These are phyloP conservation scores for Pholis gunnellus DNA, from an alignment of 2,113 vertebrate genomes.

Conservation along the genomic window DNA sequence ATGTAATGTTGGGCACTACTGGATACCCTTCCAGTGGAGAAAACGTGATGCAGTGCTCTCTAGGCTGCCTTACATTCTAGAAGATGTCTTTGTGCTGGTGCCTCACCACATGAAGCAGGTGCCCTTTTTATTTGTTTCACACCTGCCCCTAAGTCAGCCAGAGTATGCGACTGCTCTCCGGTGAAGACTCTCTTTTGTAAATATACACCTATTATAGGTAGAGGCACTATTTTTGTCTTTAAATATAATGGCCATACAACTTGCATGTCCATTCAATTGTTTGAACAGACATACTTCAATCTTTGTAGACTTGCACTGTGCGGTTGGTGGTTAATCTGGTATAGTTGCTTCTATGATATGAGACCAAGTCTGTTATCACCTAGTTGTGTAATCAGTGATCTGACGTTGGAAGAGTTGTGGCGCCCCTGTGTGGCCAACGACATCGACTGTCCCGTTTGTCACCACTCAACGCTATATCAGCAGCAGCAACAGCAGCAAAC, in stretches of 20 bases:
- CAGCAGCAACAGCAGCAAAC: background rate
- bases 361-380: slow-evolving; percentile 20
- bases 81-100: background rate
- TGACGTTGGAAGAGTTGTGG: slow-evolving; percentile 22
- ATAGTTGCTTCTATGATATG: slow-evolving; percentile 39
- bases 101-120: background rate
- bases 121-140: background rate
- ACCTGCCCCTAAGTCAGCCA: background rate
- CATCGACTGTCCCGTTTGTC: background rate
- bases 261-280: background rate
- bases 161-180: background rate
- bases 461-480: background rate
- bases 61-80: background rate
- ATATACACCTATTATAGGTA: background rate
- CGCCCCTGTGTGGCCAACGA: slow-evolving; percentile 54
- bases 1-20: background rate
- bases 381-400: slow-evolving; percentile 49
- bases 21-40: background rate
- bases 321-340: slow-evolving; percentile 49
- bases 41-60: background rate
- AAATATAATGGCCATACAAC: background rate
- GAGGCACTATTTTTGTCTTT: background rate
- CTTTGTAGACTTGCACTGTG: background rate
- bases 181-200: background rate
- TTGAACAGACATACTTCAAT: background rate